phyloP scores from a whole-genome alignment of 1,140 invertebrate genomes.

The Radopholus similis region DNA sequence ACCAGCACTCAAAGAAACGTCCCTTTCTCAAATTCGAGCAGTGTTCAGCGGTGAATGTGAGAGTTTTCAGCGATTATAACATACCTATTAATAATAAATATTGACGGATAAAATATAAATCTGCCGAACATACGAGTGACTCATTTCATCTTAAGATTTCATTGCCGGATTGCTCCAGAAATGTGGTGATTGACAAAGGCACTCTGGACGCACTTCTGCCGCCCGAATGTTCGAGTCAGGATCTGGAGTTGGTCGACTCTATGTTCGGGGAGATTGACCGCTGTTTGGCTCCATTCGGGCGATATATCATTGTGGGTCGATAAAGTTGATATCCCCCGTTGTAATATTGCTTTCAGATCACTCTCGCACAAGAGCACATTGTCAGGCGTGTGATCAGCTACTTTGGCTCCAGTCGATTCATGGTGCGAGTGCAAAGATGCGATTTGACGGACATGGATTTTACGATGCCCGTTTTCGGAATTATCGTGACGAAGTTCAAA shows the following conservation, averaged over 20 bases:
- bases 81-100: no score
- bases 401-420: constrained; percentile 33
- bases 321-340: constrained; percentile 15
- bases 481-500: constrained; percentile 50
- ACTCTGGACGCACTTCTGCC: constrained; percentile 54
- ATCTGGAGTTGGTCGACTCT: constrained; percentile 18
- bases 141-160: constrained; percentile 26
- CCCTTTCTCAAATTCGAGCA: constrained; percentile 36
- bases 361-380: constrained; percentile 50
- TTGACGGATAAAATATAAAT: no score
- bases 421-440: constrained; percentile 43
- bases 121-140: no score
- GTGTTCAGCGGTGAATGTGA: constrained; percentile 42
- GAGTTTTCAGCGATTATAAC: no score
- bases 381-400: constrained; percentile 33
- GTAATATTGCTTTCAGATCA: constrained; percentile 30
- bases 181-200: constrained; percentile 52
- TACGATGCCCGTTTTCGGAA: constrained; percentile 50
- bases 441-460: constrained; percentile 44
- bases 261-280: constrained; percentile 43
- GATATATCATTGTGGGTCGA: constrained; percentile 15
- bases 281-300: constrained; percentile 12
- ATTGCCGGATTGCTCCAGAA: constrained; percentile 28
- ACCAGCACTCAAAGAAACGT: constrained; percentile 30
- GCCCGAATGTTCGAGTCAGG: constrained; percentile 1